Base-by-base conservation (phyloP, 1,140 invertebrate genomes). In the Pogonomyrmex barbatus region DNA sequence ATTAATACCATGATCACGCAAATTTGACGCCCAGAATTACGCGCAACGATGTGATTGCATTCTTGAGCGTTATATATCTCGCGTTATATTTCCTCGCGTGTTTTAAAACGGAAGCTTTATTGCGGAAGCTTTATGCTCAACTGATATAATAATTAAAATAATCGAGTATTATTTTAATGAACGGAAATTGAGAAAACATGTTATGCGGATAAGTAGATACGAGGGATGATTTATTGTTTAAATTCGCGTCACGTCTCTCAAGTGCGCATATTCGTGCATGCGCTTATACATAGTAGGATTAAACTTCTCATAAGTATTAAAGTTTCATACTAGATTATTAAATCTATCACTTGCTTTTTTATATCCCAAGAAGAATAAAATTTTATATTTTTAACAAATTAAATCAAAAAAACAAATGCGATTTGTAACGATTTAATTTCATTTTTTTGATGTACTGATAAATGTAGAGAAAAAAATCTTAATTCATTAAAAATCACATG, bases 241-340 rank as follows among this genome's bases (percentile, higher is more conserved):
- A 68, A 68, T 50, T 68, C 24, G 24, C 65, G 65, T 68, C 42
- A 50, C 24, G 24, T 68, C 6, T 50, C 42, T 30, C 4, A 30
- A 8, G 30, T 68, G 24, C 42, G 4, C n/a, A 30, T 68, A 68
- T 68, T 68, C 10, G 17, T 2, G 4, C 14, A n/a, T 68, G n/a
- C 10, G 39, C 24, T 30, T 68, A 50, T 50, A 68, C 9, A 45
- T 0, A 67, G 8, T 36, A 45, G 12, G 39, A 50, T 68, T 42
- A 68, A 68, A 47, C 50, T 68, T 68, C 45, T 68, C 42, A 68
- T 68, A 68, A 68, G 50, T 75, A 58, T 75, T n/a, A 58, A 58
- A 4, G 54, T 75, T 42, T 75, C 6, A 36, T 12, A 30, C 58
- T 6, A 17, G 30, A 75, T 58, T 39, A 24, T 58, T 75, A 75